Base-by-base conservation (phyloP, 2,888 invertebrate genomes). In the Cantharis rustica region DNA sequence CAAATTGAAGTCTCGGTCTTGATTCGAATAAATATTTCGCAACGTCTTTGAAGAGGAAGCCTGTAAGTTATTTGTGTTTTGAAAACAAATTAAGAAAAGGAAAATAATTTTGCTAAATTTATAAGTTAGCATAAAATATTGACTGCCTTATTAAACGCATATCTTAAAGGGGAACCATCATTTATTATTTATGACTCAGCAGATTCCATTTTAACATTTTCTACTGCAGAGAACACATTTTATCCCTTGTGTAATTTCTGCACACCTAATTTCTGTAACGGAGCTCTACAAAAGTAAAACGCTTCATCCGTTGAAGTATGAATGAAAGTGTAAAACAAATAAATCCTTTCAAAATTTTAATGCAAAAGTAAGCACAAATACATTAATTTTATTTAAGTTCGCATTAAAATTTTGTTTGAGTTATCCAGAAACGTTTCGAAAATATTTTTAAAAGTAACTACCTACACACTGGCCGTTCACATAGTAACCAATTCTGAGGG, bases 181-280 rank as follows among this genome's bases (percentile, higher is more conserved):
- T 66, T 66, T 16, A 16, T 66, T 66, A 66, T 66, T 66, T 66
- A 66, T 66, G 17, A 66, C 64, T 66, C 64, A n/a, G 64, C 64
- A 66, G 16, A 66, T 66, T 66, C 23, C 23, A 66, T 66, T 66
- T 66, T 66, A 66, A 20, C 64, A 66, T 20, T 23, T 66, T 66
- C 23, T 47, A 47, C 47, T 47, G 47, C 47, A 47, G 47, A 47
- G 47, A 47, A 47, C 47, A 47, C 47, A 47, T 47, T 47, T 47
- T 47, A 47, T 47, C 47, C 47, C 47, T 47, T n/a, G 47, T 47
- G 47, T 47, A 47, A 47, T 47, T 47, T 47, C 47, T 47, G 47
- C 47, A 47, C 47, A 16, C 64, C 20, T 66, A 66, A 66, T 66
- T 66, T 20, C 16, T 20, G 23, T 10, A 66, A 66, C 64, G 64